Percentiles rank a stretch among this genome's conserved stretches.
These are phyloP conservation scores for Torymus tubicola DNA, from an alignment of 2,888 invertebrate species.

Conservation along the genomic window DNA sequence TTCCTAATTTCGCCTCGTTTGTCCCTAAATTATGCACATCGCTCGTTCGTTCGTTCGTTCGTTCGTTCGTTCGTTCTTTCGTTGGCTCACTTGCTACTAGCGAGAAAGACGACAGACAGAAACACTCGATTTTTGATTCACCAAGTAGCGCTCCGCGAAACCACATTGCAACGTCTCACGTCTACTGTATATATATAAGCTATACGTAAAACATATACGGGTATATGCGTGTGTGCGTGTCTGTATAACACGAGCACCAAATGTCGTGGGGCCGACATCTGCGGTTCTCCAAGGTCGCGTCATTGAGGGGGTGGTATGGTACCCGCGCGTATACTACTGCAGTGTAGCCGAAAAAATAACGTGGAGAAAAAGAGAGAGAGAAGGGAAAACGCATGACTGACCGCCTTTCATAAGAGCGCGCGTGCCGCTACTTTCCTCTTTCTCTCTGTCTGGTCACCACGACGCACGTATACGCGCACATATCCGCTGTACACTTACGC, in stretches of 20 bases:
- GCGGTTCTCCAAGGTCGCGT: conserved; percentile 39
- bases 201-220: conserved; percentile 1
- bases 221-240: background rate
- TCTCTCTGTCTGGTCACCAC: too few species aligned
- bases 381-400: background rate
- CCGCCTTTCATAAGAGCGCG: too few species aligned
- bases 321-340: too few species aligned
- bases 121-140: conserved; percentile 34
- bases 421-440: too few species aligned
- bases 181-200: background rate
- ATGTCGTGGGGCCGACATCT: conserved; percentile 24
- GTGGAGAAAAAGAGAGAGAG: background rate
- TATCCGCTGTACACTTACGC: too few species aligned
- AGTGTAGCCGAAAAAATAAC: background rate
- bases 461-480: too few species aligned
- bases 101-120: too few species aligned
- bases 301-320: background rate
- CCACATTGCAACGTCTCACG: background rate
- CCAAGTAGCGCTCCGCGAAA: background rate
- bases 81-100: too few species aligned
- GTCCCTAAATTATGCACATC: conserved; percentile 47
- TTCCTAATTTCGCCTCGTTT: conserved; percentile 31
- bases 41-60: background rate
- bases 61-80: too few species aligned
- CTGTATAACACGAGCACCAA: background rate